Base-by-base conservation (phyloP, 2,113 vertebrate species). In the Jacana jacana region DNA sequence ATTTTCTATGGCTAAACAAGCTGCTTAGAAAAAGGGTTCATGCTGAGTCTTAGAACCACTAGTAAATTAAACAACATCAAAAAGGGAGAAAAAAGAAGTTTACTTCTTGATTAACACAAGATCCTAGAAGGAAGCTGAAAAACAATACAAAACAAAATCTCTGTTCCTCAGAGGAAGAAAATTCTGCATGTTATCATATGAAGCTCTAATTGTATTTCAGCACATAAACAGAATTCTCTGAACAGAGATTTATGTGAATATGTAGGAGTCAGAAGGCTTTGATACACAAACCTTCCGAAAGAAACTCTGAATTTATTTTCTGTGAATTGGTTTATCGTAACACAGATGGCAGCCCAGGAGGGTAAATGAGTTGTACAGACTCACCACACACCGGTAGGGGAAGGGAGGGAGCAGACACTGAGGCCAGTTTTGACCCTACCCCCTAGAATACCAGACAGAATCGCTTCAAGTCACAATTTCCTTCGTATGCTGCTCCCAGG, bases 291-390 rank as follows among this genome's bases (percentile, higher is more conserved):
- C 15, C 37, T 71, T 58, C 72, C 9, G 3, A 88, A 94, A 86
- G 65, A 81, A 91, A 61, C 10, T 61, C 70, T 2, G 23, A 69
- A 76, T 91, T 95, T 83, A 64, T 90, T 52, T 90, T 90, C 39
- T 85, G 48, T 71, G 69, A 90, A 75, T 61, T 0, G 1, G 42
- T 84, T 90, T 95, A 76, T 80, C 12, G 6, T 64, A 90, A 35
- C 92, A 88, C 96, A 97, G 95, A 97, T 96, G 95, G 95, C 57
- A 93, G 88, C 86, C 49, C 96, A 86, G 92, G 93, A 96, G 95
- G 95, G 77, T 86, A 94, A 96, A 93, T 81, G 88, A 93, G 77
- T 90, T 96, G 90, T 91, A 87, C 82, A 88, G 92, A 68, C 90
- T 91, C 90, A 90, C 95, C 93, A 94, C 86, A 86, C 95, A 95